These are phyloP conservation scores for Eucriotettix oculatus DNA, from an alignment of 2,888 invertebrate species.

Conservation along the genomic window DNA sequence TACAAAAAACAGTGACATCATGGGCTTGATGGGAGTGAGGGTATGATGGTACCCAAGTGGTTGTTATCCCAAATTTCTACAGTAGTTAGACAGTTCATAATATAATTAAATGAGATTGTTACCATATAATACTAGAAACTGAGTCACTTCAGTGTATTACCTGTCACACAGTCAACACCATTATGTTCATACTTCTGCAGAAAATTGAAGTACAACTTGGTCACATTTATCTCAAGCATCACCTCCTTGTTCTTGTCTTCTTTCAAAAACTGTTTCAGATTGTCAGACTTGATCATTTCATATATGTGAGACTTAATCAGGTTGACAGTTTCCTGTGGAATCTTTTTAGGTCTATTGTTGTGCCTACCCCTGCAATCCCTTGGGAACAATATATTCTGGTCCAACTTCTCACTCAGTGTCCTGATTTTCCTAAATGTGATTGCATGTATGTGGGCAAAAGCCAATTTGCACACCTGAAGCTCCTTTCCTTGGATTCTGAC, in stretches of 20 bases:
- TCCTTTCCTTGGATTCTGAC: conserved; percentile 36
- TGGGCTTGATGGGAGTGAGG: no score
- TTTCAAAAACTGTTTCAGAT: conserved; percentile 14
- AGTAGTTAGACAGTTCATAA: no score
- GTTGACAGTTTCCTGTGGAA: conserved; percentile 31
- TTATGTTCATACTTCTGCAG: conserved; percentile 15
- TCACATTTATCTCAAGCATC: conserved; percentile 15
- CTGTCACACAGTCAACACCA: conserved; percentile 11
- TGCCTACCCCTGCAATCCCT: conserved; percentile 38
- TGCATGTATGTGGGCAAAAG: conserved; percentile 39
- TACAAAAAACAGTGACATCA: no score
- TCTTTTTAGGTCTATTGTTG: conserved; percentile 33
- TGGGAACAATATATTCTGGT: conserved; percentile 39
- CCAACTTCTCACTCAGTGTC: conserved; percentile 39
- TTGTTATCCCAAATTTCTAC: no score
- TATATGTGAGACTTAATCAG: conserved; percentile 37
- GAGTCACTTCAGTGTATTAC: background rate
- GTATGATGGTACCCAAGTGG: no score
- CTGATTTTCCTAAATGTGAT: conserved; percentile 38
- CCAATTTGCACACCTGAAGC: conserved; percentile 38
- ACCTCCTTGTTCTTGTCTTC: conserved; percentile 15
- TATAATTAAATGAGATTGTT: no score
- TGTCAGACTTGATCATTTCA: conserved; percentile 13
- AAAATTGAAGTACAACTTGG: conserved; percentile 15
- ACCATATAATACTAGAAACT: no score